Evolutionary conservation across 2,113 vertebrate species (phyloP).

Genomic region (Tragelaphus strepsiceros): DNA sequence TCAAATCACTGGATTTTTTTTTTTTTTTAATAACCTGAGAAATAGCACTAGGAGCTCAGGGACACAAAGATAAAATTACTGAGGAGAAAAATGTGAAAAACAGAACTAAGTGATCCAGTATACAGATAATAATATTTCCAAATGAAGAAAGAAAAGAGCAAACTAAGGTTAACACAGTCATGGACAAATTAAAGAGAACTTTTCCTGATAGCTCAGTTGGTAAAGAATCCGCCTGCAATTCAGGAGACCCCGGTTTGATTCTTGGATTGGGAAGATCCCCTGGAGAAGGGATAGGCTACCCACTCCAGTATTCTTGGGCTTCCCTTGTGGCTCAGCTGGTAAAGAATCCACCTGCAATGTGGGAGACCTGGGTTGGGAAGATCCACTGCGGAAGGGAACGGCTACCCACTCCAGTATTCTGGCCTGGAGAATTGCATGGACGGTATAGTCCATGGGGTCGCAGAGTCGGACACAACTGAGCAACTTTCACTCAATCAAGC

Average conservation of each 20-base stretch:
- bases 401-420: background rate
- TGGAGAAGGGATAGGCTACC: background rate
- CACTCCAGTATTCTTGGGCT: background rate
- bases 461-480: background rate
- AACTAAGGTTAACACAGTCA: background rate
- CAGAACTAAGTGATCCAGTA: background rate
- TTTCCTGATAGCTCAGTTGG: background rate
- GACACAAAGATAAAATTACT: background rate
- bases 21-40: background rate
- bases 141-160: background rate
- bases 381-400: background rate
- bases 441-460: background rate
- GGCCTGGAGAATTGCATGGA: background rate
- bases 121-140: background rate
- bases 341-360: fast-evolving
- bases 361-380: background rate
- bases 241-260: background rate
- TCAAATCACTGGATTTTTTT: background rate
- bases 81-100: background rate
- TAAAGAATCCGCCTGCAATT: background rate
- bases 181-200: background rate
- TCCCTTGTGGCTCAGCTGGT: background rate
- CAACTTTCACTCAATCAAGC: background rate
- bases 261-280: fast-evolving
- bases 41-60: background rate